These are phyloP conservation scores for Orientallactaga bullata DNA, from an alignment of 2,113 vertebrate genomes.

Conservation along the genomic window DNA sequence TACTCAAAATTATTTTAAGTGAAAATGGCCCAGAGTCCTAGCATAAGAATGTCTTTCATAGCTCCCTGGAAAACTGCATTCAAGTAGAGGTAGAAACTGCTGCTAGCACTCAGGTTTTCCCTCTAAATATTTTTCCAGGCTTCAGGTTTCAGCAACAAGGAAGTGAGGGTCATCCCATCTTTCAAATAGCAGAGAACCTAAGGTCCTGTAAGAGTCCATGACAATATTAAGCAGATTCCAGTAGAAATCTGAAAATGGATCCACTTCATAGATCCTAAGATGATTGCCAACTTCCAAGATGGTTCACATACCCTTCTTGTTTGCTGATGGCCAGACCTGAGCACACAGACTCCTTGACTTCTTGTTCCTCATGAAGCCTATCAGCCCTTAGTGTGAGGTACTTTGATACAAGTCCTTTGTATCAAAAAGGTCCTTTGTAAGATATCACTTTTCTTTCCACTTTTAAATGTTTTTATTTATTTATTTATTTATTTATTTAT, in stretches of 20 bases:
- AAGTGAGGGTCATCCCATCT: background rate
- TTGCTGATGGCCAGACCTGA: background rate
- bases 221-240: background rate
- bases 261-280: background rate
- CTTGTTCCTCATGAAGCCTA: background rate
- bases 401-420: background rate
- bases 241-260: background rate
- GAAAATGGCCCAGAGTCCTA: background rate
- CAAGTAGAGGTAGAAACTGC: background rate
- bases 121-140: background rate
- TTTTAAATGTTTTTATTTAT: no score
- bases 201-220: background rate
- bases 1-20: conserved; percentile 26
- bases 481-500: no score
- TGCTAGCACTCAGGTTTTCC: background rate
- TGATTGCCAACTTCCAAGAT: background rate
- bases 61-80: background rate
- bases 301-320: background rate
- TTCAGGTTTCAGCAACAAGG: background rate
- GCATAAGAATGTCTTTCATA: background rate
- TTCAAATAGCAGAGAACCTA: background rate
- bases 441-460: no score
- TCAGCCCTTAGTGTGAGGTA: background rate
- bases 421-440: background rate
- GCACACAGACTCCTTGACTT: background rate